phyloP scores from a whole-genome alignment of 2,888 invertebrate genomes.

The Catocala fraxini region DNA sequence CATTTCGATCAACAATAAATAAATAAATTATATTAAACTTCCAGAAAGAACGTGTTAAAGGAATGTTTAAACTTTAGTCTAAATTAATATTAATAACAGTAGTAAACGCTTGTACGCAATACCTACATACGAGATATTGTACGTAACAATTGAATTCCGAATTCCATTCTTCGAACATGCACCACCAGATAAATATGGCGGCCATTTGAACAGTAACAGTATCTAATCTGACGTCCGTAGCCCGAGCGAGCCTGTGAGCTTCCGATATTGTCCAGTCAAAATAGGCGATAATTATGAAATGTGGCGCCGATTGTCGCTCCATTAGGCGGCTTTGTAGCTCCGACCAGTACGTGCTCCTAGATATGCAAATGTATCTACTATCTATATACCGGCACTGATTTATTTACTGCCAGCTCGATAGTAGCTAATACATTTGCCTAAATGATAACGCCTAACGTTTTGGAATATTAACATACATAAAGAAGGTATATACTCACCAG shows the following conservation, averaged over 20 bases:
- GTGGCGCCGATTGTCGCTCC: slow-evolving; percentile 81
- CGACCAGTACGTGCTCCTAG: slow-evolving; percentile 67
- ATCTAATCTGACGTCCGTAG: slow-evolving; percentile 60
- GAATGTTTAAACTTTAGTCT: no score
- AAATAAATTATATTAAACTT: no score
- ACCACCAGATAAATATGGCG: slow-evolving; percentile 17
- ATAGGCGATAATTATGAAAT: slow-evolving; percentile 86
- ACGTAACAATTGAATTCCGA: slow-evolving; percentile 5
- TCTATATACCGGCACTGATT: slow-evolving; percentile 46
- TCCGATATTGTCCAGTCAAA: slow-evolving; percentile 82
- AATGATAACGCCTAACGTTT: slow-evolving; percentile 24
- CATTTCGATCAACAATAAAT: no score
- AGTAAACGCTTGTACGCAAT: no score
- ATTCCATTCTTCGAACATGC: slow-evolving; percentile 4
- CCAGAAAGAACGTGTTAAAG: no score
- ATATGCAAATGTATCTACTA: slow-evolving; percentile 73
- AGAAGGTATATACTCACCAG: slow-evolving; percentile 29
- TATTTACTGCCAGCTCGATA: slow-evolving; percentile 39
- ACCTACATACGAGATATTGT: not conserved
- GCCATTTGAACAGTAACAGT: slow-evolving; percentile 33
- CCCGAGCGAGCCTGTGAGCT: slow-evolving; percentile 63
- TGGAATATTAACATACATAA: slow-evolving; percentile 22
- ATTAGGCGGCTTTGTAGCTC: slow-evolving; percentile 81
- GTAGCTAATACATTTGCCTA: slow-evolving; percentile 27
- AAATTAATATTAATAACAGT: no score